Percentiles rank a stretch among this genome's conserved stretches.
These are phyloP conservation scores for Theropithecus gelada DNA, from an alignment of 2,113 vertebrate genomes.

Conservation along the genomic window DNA sequence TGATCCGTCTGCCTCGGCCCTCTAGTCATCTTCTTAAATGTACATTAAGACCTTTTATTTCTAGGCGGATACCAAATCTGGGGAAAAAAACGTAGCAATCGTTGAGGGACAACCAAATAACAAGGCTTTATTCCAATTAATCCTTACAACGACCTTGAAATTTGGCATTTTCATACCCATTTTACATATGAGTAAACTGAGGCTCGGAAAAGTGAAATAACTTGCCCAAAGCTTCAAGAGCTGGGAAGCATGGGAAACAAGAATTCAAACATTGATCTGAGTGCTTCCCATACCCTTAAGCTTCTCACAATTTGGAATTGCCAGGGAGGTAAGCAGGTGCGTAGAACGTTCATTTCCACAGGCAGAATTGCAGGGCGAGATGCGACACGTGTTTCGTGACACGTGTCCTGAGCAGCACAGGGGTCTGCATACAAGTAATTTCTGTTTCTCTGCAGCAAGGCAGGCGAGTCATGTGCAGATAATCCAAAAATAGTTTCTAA, in stretches of 20 bases:
- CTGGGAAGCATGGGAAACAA: background rate
- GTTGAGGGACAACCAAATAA: background rate
- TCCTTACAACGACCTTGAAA: background rate
- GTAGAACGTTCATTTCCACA: background rate
- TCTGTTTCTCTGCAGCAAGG: constrained; percentile 53
- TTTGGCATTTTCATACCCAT: background rate
- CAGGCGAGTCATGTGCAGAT: constrained; percentile 44
- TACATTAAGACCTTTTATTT: background rate
- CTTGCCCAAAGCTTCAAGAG: background rate
- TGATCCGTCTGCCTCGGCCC: no score
- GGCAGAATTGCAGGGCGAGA: background rate
- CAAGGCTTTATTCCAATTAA: background rate
- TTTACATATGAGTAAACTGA: background rate
- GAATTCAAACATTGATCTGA: background rate
- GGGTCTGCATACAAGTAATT: background rate
- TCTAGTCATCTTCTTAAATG: background rate
- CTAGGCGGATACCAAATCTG: background rate
- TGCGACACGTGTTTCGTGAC: background rate
- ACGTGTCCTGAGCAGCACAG: background rate
- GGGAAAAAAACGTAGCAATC: background rate
- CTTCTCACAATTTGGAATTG: background rate
- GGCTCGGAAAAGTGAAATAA: background rate
- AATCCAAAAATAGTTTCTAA: constrained; percentile 74
- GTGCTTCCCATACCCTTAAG: rapidly evolving
- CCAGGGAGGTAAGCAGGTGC: background rate